Conservation (phyloP, 2,888 invertebrate species). For the Drosophila demipolita region DNA sequence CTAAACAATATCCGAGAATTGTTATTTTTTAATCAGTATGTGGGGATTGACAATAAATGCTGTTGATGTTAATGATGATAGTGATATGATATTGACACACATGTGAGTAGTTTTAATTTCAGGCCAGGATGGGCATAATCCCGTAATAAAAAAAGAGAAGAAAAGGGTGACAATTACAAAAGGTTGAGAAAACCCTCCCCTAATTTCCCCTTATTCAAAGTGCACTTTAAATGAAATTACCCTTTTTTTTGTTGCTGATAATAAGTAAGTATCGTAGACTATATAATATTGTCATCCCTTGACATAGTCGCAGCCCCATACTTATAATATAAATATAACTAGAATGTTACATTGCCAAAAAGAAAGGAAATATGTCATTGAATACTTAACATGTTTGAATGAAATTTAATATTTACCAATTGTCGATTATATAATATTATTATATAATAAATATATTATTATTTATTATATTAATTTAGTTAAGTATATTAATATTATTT, state of each 20-base stretch:
- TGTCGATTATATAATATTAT: not conserved
- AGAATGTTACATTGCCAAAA: not conserved
- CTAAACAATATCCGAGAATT: not conserved
- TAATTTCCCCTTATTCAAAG: constrained; percentile 17
- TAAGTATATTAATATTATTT: not conserved
- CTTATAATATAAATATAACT: not conserved
- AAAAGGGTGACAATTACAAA: constrained; percentile 31
- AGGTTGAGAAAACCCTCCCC: constrained; percentile 32
- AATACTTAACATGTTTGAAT: not conserved
- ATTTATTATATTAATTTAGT: no score
- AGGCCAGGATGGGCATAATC: constrained; percentile 24
- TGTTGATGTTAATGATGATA: not conserved
- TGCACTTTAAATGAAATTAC: constrained; percentile 33
- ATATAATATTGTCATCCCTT: constrained; percentile 21
- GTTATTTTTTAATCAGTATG: not conserved
- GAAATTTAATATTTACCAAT: not conserved
- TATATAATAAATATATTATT: not conserved
- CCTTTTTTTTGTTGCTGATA: constrained; percentile 17
- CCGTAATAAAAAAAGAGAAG: constrained; percentile 3
- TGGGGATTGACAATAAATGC: not conserved
- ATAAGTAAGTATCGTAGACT: not conserved
- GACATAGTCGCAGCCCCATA: not conserved
- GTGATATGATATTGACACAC: not conserved
- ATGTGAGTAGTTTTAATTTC: constrained; percentile 20
- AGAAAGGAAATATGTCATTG: not conserved